Evolutionary conservation across 1,140 invertebrate genomes (phyloP).

Genomic region (Paraescarpia echinospica): DNA sequence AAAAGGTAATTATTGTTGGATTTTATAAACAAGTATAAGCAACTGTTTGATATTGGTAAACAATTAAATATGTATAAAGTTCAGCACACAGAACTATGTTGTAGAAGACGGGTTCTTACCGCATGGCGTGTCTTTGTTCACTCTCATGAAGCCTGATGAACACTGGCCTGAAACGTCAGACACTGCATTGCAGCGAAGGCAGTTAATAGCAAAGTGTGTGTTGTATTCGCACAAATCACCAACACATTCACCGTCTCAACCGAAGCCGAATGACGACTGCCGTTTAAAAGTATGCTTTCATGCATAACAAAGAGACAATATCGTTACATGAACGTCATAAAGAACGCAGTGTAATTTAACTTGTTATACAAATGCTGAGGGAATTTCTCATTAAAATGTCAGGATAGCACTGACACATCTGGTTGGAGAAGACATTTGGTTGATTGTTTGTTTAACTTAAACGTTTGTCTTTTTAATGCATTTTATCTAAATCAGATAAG

Average conservation of each 20-base stretch:
- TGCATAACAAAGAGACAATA: too few relatives aligned
- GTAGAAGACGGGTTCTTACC: conserved; percentile 52
- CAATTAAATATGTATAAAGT: too few relatives aligned
- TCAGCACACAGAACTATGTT: neutral
- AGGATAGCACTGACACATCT: neutral
- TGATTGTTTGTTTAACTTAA: too few relatives aligned
- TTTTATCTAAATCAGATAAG: too few relatives aligned
- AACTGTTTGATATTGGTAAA: too few relatives aligned
- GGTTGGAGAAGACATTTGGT: neutral
- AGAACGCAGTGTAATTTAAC: too few relatives aligned
- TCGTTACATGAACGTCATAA: too few relatives aligned
- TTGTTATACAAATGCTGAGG: too few relatives aligned
- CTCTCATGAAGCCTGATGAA: conserved; percentile 60
- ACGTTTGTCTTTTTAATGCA: too few relatives aligned
- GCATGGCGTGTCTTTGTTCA: conserved; percentile 62
- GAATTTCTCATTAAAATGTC: too few relatives aligned
- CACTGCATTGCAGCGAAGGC: conserved; percentile 11
- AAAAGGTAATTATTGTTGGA: too few relatives aligned
- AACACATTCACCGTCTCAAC: neutral
- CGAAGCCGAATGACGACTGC: neutral
- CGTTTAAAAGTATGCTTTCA: neutral
- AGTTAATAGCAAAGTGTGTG: neutral
- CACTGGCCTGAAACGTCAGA: conserved; percentile 49
- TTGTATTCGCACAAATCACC: neutral
- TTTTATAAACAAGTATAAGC: too few relatives aligned